Percentiles rank a stretch among this genome's conserved stretches.
These are phyloP conservation scores for Geotrypetes seraphini DNA, from an alignment of 2,797 vertebrate genomes.

Conservation along the genomic window DNA sequence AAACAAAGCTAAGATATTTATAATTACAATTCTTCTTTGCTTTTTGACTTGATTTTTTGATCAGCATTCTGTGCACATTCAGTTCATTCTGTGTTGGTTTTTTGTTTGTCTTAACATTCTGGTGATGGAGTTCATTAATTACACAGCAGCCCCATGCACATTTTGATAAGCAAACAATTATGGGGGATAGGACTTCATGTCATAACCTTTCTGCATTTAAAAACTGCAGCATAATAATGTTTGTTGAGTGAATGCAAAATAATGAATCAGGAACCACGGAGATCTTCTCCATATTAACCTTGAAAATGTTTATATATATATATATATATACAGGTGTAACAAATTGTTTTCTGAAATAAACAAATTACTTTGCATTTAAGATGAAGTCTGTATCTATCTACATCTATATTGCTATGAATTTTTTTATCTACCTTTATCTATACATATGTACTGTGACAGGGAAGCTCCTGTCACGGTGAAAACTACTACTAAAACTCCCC, in stretches of 20 bases:
- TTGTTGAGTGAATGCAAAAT: conserved; percentile 18
- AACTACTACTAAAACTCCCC: too few species aligned
- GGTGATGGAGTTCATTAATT: conserved; percentile 30
- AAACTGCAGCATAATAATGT: too few species aligned
- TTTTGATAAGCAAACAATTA: conserved; percentile 15
- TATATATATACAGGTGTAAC: too few species aligned
- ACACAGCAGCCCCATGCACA: conserved; percentile 11
- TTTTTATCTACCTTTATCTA: too few species aligned
- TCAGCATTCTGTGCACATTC: conserved; percentile 7
- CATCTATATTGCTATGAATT: too few species aligned
- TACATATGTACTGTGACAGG: too few species aligned
- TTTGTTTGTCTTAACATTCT: conserved; percentile 23
- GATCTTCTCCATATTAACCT: conserved; percentile 11
- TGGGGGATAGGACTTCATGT: conserved; percentile 7
- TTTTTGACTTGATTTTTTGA: conserved; percentile 3
- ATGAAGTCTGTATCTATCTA: too few species aligned
- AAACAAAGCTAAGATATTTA: too few species aligned
- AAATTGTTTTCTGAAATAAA: too few species aligned
- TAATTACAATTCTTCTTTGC: conserved; percentile 8
- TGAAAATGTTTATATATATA: too few species aligned
- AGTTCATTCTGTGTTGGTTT: conserved; percentile 14
- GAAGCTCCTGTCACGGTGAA: too few species aligned
- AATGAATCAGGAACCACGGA: conserved; percentile 21
- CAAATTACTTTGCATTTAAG: too few species aligned
- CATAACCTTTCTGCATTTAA: conserved; percentile 10